Base-by-base conservation (phyloP, 2,113 vertebrate genomes). In the Fulica atra region DNA sequence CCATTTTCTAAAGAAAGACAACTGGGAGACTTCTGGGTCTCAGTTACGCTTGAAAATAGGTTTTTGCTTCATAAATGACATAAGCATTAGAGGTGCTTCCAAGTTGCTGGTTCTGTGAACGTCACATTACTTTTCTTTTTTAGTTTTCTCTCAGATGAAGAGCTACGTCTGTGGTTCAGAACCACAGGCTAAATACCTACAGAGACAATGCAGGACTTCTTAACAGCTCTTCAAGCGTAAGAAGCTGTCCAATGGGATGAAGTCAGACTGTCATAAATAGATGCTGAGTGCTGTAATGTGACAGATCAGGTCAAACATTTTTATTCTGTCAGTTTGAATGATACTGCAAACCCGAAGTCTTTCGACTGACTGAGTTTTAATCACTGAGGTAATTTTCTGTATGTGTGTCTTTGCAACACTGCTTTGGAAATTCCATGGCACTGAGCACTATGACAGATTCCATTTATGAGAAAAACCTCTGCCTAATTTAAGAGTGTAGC, bases 301-400 rank as follows among this genome's bases (percentile, higher is more conserved):
- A 92, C 96, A 96, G 88, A 97, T 80, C 90, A 94, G 88, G 95
- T 97, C 96, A 96, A 96, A 97, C 84, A 95, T 92, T 96, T 96
- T 91, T 73, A 84, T 96, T 81, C 92, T 92, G 94, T 96, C 95
- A 95, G 44, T 94, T 93, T 89, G 73, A 91, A 84, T 96, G 92
- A 91, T 77, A 65, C 31, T 70, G 36, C 53, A 70, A 73, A 57
- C 64, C 86, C 1, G 2, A 44, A 94, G 74, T 60, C 76, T 96
- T 95, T 65, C 1, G 0, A 33, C 56, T 91, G 76, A n/a, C 18
- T 91, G 95, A 61, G 69, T 79, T 87, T 71, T 95, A 93, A 91
- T 81, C 81, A 48, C 56, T 33, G 57, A 81, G 78, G 90, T 94
- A 86, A 96, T 95, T 89, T 95, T 91, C 92, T 0, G 0, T 69